These are phyloP conservation scores for Myotis yumanensis DNA, from an alignment of 2,113 vertebrate genomes.

Conservation along the genomic window DNA sequence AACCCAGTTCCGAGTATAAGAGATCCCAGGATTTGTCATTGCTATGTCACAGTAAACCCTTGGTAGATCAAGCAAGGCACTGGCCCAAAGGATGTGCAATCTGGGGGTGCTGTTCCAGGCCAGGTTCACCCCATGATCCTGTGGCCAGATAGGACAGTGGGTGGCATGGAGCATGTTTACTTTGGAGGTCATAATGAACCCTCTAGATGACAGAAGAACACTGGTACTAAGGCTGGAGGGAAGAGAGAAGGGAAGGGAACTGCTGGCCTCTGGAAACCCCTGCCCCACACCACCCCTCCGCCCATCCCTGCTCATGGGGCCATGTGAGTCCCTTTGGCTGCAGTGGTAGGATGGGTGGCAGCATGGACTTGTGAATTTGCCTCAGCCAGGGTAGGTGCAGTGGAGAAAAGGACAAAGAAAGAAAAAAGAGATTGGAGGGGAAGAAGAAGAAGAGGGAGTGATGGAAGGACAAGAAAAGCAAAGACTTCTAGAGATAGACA, in stretches of 20 bases:
- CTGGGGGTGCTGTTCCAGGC: background rate
- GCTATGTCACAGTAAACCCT: background rate
- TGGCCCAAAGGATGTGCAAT: background rate
- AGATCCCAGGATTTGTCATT: background rate
- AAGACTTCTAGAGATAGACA: background rate
- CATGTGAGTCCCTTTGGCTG: background rate
- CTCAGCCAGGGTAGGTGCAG: background rate
- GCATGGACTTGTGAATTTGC: background rate
- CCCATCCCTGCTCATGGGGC: background rate
- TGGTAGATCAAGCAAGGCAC: background rate
- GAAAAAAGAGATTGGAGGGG: background rate
- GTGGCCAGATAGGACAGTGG: background rate
- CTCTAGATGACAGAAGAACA: background rate
- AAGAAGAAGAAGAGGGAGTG: background rate
- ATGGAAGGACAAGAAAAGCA: background rate
- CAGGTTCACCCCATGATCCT: background rate
- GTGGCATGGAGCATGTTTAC: background rate
- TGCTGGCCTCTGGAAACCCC: background rate
- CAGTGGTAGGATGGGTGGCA: background rate
- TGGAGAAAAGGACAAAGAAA: background rate
- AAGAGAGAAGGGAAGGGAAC: background rate
- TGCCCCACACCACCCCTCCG: background rate
- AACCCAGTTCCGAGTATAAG: background rate
- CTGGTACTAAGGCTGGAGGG: background rate
- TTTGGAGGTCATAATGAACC: background rate